Percentiles rank a stretch among this genome's conserved stretches.
Evolutionary conservation across 2,888 invertebrate species (phyloP).

Genomic region (Leptopilina syphax): DNA sequence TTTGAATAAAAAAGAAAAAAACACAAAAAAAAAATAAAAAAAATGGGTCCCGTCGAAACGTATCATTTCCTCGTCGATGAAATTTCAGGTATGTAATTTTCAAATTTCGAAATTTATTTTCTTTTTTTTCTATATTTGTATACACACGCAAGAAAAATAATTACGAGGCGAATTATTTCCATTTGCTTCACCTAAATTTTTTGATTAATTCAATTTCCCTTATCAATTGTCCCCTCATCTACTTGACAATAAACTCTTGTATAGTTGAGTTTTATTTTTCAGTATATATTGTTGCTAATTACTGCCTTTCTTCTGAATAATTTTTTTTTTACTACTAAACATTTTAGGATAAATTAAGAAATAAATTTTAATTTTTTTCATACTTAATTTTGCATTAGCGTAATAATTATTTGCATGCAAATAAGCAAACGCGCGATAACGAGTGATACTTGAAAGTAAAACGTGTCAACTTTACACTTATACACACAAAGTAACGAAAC

Average conservation of each 20-base stretch:
- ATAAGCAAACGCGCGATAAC: too few relatives aligned
- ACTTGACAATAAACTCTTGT: not conserved
- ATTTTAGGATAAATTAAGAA: too few relatives aligned
- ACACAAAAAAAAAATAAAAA: conserved; percentile 55
- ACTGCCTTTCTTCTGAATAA: not conserved
- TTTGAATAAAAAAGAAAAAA: conserved; percentile 27
- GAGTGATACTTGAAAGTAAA: too few relatives aligned
- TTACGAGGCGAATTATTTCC: not conserved
- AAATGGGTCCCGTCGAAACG: conserved; percentile 66
- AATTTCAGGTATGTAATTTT: conserved; percentile 53
- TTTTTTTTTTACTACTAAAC: not conserved
- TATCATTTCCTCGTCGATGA: conserved; percentile 71
- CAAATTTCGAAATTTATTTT: not conserved
- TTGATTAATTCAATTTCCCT: conserved; percentile 31
- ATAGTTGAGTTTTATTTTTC: not conserved
- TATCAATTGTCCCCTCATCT: conserved; percentile 30
- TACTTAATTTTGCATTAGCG: not conserved
- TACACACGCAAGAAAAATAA: not conserved
- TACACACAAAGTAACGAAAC: too few relatives aligned
- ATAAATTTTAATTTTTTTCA: too few relatives aligned
- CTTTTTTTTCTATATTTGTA: not conserved
- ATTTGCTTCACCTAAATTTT: not conserved
- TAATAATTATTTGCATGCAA: too few relatives aligned
- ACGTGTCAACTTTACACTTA: too few relatives aligned
- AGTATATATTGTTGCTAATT: not conserved